phyloP scores from a whole-genome alignment of 2,888 invertebrate species.

The Meghimatium bilineatum region DNA sequence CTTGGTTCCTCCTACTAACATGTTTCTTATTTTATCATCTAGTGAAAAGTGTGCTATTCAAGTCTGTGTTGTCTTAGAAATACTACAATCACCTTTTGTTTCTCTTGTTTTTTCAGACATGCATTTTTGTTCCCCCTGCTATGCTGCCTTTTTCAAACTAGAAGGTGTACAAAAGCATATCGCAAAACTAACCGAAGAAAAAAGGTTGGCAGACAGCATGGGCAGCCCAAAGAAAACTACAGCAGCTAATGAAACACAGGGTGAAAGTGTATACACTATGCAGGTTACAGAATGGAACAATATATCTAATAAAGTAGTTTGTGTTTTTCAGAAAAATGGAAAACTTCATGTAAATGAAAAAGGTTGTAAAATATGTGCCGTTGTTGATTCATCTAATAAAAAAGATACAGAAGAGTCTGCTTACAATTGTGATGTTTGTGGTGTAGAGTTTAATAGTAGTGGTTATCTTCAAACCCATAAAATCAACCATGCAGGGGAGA shows the following conservation, averaged over 20 bases:
- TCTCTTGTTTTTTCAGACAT: not conserved
- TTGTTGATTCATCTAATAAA: not conserved
- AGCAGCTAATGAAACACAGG: not conserved
- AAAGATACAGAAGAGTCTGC: not conserved
- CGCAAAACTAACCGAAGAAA: slow-evolving; percentile 13
- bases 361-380: slow-evolving; percentile 3
- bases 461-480: not conserved
- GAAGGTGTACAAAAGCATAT: slow-evolving; percentile 18
- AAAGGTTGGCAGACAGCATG: not conserved
- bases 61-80: not conserved
- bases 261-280: not conserved
- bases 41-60: too few relatives aligned
- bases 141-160: slow-evolving; percentile 7
- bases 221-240: not conserved
- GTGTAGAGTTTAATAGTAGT: not conserved
- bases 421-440: slow-evolving; percentile 23
- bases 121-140: slow-evolving; percentile 21
- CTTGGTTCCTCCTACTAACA: too few relatives aligned
- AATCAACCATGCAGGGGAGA: not conserved
- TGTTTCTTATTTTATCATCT: too few relatives aligned
- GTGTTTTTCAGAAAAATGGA: slow-evolving; percentile 2
- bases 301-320: slow-evolving; percentile 7
- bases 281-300: not conserved
- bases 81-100: not conserved
- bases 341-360: slow-evolving; percentile 20